Percentiles rank a stretch among this genome's conserved stretches.
Conservation (phyloP, 1,140 invertebrate species). For the Eriocheir sinensis region DNA sequence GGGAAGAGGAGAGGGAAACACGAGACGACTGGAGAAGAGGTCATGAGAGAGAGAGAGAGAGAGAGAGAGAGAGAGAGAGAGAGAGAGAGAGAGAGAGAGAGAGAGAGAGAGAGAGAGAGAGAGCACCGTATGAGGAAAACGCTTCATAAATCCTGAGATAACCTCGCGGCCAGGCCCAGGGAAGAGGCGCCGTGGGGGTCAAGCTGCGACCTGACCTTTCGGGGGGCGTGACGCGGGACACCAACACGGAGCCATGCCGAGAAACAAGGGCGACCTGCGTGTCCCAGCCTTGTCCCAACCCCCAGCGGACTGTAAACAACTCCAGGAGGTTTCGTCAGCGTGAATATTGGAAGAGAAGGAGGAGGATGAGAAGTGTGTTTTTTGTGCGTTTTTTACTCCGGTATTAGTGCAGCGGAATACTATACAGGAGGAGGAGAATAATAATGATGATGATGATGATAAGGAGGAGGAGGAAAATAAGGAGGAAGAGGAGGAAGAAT, state of each 20-base stretch:
- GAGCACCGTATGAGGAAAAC: neutral
- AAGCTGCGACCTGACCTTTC: neutral
- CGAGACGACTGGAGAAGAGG: neutral
- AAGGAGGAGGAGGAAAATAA: no score
- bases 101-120: neutral
- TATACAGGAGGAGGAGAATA: neutral
- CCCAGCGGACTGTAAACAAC: no score
- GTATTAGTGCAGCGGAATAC: no score
- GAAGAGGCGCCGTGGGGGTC: neutral
- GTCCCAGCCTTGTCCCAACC: no score
- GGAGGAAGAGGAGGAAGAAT: neutral
- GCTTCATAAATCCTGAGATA: neutral
- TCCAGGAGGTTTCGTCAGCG: no score
- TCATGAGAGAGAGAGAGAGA: neutral
- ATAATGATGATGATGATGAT: neutral
- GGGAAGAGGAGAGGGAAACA: neutral
- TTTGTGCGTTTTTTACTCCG: no score
- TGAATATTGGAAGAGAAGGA: no score
- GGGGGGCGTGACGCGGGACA: neutral
- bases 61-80: neutral
- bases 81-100: constrained; percentile 8
- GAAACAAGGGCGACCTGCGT: neutral
- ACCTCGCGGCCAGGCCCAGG: neutral
- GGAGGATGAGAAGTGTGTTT: no score
- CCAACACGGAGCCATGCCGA: neutral